Conservation (phyloP, 2,113 vertebrate genomes). For the Eurypyga helias region DNA sequence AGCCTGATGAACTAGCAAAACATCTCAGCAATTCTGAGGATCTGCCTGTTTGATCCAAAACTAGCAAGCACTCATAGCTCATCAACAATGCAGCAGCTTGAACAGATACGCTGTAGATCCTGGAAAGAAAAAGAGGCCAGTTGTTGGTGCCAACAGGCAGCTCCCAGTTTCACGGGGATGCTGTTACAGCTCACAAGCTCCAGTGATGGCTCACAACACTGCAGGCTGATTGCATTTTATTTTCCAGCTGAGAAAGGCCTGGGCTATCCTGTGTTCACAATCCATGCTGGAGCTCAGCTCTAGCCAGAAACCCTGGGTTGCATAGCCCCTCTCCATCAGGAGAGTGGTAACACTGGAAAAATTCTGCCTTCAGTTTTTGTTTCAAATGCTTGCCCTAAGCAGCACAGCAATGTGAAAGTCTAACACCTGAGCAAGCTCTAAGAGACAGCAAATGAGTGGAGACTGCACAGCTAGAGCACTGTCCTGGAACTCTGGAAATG, state of each 20-base stretch:
- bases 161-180: background rate
- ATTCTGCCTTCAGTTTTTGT: background rate
- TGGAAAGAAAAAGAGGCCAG: background rate
- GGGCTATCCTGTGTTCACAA: background rate
- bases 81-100: background rate
- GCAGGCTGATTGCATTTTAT: background rate
- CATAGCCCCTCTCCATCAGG: background rate
- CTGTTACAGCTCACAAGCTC: background rate
- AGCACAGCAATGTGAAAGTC: background rate
- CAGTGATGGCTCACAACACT: background rate
- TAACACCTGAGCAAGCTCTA: background rate
- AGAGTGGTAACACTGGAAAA: background rate
- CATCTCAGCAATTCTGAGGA: background rate
- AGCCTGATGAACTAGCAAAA: background rate
- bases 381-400: background rate
- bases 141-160: slow-evolving; percentile 13
- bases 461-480: background rate
- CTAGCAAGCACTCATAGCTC: background rate
- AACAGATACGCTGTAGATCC: background rate
- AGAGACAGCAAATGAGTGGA: background rate
- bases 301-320: background rate
- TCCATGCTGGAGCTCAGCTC: background rate
- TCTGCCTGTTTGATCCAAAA: background rate
- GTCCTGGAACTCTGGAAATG: background rate
- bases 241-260: background rate